A percentile compares a stretch with the other conserved stretches of the same genome.
phyloP scores from a whole-genome alignment of 2,888 invertebrate species.

The Phalera bucephala region DNA sequence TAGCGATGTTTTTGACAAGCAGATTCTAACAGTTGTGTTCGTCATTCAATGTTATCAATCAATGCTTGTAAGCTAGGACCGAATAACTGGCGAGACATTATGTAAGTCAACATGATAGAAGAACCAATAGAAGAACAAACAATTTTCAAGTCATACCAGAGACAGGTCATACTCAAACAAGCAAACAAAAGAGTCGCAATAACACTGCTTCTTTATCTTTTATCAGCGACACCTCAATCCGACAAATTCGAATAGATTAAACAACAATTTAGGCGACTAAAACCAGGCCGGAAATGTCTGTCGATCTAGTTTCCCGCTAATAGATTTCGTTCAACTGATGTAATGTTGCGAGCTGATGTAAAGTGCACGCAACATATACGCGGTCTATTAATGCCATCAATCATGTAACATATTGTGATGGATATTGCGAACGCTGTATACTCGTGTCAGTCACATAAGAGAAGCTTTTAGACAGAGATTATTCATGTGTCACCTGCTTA shows the following conservation, averaged over 20 bases:
- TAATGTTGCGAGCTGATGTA: slow-evolving; percentile 9
- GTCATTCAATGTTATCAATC: no score
- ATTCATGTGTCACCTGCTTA: not conserved
- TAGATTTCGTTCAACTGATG: slow-evolving; percentile 23
- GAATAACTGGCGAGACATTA: no score
- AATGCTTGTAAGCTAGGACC: no score
- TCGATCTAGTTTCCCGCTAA: slow-evolving; percentile 10
- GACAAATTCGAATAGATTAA: not conserved
- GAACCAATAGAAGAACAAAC: no score
- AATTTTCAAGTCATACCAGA: no score
- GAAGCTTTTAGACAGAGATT: not conserved
- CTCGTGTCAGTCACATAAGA: not conserved
- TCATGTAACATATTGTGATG: slow-evolving; percentile 15
- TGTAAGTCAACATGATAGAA: no score
- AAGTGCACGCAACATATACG: slow-evolving; percentile 4
- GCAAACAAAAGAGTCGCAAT: not conserved
- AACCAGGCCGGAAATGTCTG: slow-evolving; percentile 13
- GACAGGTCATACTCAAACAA: no score
- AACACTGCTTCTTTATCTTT: not conserved
- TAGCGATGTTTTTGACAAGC: not conserved
- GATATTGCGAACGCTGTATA: slow-evolving; percentile 1
- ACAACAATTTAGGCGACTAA: not conserved
- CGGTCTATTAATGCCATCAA: slow-evolving; percentile 13
- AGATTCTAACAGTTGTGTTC: no score
- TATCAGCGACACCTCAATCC: not conserved